Evolutionary conservation across 2,888 invertebrate genomes (phyloP).

Genomic region (Alitta virens): DNA sequence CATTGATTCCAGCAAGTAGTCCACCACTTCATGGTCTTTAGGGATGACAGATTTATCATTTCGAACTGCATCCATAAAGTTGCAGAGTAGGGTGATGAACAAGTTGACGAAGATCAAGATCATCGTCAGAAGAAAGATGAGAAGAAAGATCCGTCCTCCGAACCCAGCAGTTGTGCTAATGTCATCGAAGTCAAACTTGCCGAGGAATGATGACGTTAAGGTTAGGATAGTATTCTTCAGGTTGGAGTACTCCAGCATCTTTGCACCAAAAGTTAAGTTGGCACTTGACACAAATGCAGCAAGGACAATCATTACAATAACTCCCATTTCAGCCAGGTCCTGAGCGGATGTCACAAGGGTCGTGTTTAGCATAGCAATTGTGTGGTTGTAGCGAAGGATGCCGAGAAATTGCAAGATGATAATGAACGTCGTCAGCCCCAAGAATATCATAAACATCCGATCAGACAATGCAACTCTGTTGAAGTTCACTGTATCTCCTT

Average conservation of each 20-base stretch:
- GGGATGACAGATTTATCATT: background rate
- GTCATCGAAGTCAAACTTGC: background rate
- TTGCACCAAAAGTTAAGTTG: background rate
- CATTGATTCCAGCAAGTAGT: background rate
- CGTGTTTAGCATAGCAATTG: background rate
- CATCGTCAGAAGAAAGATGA: background rate
- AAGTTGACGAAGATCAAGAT: background rate
- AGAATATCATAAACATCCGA: background rate
- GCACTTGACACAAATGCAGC: background rate
- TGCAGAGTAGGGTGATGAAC: background rate
- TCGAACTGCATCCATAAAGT: background rate
- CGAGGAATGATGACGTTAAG: background rate
- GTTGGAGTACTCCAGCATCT: background rate
- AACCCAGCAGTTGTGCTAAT: no score
- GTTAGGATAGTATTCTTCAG: background rate
- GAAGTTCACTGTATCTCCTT: background rate
- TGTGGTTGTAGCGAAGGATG: no score
- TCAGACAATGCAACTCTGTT: background rate
- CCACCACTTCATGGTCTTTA: background rate
- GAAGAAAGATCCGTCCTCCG: no score
- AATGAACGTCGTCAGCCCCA: background rate
- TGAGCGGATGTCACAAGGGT: background rate
- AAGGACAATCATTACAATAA: background rate
- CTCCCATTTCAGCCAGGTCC: background rate
- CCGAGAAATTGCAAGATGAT: background rate